Base-by-base conservation (phyloP, 1,140 invertebrate species). In the Lethrus apterus region DNA sequence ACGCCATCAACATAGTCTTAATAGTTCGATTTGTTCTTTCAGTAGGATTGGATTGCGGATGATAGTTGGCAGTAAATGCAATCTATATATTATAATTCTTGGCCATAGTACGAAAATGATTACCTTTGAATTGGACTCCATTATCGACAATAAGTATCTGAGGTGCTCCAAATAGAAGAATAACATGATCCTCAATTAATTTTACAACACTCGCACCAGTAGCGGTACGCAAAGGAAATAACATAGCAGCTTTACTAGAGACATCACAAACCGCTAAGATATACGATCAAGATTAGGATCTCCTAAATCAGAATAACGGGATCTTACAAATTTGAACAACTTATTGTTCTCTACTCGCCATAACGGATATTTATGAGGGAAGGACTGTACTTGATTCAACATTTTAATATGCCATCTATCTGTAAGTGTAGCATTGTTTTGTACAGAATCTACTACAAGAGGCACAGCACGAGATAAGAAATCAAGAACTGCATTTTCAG, bases 21-120 rank as follows among this genome's bases (percentile, higher is more conserved):
- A n/a, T n/a, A n/a, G n/a, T 18, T 4, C 35, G 35, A 38, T 38
- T 17, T 4, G 13, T 38, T 13, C 35, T 38, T 13, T 38, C 35
- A 17, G 4, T 5, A 5, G 35, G 35, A 38, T 38, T 38, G 4
- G 4, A 17, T 13, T 38, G 5, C 8, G 14, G 15, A 13, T 17
- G 7, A 38, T 19, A 38, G 19, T 17, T 38, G 11, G 35, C 35
- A 19, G 4, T 38, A 13, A 5, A 38, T 4, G 4, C 14, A n/a
- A 38, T 38, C 7, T 15, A 7, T 10, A 9, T 10, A 9, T 10
- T 13, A 15, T 34, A 34, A 7, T 7, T 10, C 7, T 14, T 17
- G 8, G 4, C 4, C 19, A 38, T 19, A 7, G 7, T 33, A 10
- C 14, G 14, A 38, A 38, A 38, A 17, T 7, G 10, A 9, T 17